Conservation (phyloP, 2,113 vertebrate genomes). For the Nothobranchius furzeri region DNA sequence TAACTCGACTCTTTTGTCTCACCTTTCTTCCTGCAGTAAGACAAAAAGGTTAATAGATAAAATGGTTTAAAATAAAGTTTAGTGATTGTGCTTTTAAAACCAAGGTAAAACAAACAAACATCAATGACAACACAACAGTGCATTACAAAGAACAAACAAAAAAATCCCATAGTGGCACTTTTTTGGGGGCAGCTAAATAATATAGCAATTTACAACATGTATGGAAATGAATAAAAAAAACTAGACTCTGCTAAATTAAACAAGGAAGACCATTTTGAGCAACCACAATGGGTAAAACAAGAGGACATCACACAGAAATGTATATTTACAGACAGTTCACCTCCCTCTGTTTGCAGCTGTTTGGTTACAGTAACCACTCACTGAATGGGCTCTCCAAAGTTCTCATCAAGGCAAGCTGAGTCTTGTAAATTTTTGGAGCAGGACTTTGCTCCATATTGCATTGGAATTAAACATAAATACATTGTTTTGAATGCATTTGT, state of each 20-base stretch:
- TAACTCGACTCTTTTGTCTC: constrained; percentile 89
- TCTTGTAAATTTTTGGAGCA: constrained; percentile 67
- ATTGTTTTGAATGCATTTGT: constrained; percentile 68
- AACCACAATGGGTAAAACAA: constrained; percentile 90
- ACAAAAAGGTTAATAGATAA: constrained; percentile 98
- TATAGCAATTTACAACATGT: constrained; percentile 88
- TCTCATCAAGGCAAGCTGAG: constrained; percentile 68
- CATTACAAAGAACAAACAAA: constrained; percentile 88
- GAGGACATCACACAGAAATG: constrained; percentile 79
- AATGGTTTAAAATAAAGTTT: constrained; percentile 99
- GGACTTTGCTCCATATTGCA: constrained; percentile 76
- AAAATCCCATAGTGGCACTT: constrained; percentile 93
- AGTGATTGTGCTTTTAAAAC: constrained; percentile 99
- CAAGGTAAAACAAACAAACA: constrained; percentile 89
- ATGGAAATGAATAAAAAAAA: constrained; percentile 82
- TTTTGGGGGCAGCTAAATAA: constrained; percentile 89
- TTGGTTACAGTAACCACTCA: constrained; percentile 78
- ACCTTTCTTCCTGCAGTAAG: constrained; percentile 89
- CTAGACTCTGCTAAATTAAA: constrained; percentile 80
- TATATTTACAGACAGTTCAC: constrained; percentile 93
- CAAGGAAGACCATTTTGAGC: constrained; percentile 87
- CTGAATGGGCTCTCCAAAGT: constrained; percentile 65
- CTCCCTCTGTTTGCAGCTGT: constrained; percentile 81
- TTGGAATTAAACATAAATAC: constrained; percentile 80
- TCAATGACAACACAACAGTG: constrained; percentile 89